phyloP scores from a whole-genome alignment of 1,140 invertebrate genomes.

The Cotesia chilonis region DNA sequence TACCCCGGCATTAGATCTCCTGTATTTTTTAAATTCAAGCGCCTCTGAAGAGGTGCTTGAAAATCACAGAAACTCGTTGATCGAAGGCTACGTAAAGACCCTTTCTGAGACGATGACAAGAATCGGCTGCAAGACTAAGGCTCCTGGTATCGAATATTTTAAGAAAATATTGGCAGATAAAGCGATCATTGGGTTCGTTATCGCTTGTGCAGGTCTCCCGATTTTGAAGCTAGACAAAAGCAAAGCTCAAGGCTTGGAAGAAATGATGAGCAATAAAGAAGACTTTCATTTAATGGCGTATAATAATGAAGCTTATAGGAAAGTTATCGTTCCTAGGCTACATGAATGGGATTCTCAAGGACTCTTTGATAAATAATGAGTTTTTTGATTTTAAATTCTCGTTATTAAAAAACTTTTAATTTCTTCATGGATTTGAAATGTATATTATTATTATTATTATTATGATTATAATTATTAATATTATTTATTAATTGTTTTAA shows the following conservation, averaged over 20 bases:
- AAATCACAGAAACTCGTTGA: slow-evolving; percentile 53
- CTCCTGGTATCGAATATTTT: slow-evolving; percentile 60
- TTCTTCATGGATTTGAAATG: no score
- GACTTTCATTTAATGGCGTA: slow-evolving; percentile 14
- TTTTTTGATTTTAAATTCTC: no score
- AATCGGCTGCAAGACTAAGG: slow-evolving; percentile 53
- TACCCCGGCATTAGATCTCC: slow-evolving; percentile 66
- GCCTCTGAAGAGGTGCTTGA: slow-evolving; percentile 45
- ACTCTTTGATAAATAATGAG: slow-evolving; percentile 46
- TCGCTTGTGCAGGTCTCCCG: slow-evolving; percentile 46
- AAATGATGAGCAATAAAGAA: slow-evolving; percentile 37
- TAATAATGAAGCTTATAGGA: slow-evolving; percentile 41
- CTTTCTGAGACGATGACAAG: slow-evolving; percentile 55
- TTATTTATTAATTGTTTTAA: no score
- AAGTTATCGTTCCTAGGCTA: slow-evolving; percentile 47
- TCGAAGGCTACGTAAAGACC: slow-evolving; percentile 57
- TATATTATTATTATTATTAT: no score
- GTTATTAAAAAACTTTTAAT: no score
- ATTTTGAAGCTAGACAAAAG: slow-evolving; percentile 48
- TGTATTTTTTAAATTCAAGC: slow-evolving; percentile 66
- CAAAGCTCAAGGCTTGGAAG: slow-evolving; percentile 45
- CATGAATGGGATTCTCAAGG: slow-evolving; percentile 45
- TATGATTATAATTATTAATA: no score
- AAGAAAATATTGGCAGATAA: slow-evolving; percentile 49
- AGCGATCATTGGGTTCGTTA: slow-evolving; percentile 49